Base-by-base conservation (phyloP, 2,113 vertebrate genomes). In the Xenus cinereus region DNA sequence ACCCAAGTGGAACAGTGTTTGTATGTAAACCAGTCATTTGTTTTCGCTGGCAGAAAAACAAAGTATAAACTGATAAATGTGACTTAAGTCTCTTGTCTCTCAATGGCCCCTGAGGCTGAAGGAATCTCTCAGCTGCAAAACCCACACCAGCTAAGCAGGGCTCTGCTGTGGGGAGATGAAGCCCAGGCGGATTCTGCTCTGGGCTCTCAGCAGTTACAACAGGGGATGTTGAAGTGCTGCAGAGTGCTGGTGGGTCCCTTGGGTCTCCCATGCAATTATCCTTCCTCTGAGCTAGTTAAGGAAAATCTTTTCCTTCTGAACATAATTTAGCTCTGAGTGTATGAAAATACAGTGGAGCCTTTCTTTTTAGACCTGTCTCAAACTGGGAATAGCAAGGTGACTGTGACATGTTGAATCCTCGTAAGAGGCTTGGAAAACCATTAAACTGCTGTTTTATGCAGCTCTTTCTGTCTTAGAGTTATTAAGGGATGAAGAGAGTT, bases 11-110 rank as follows among this genome's bases (percentile, higher is more conserved):
- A 89, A 63, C 54, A 43, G 17, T 48, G 19, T 45, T 90, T 67
- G 20, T 67, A 23, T 67, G n/a, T 67, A 74, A 90, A 73, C 22
- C 68, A 27, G 41, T 30, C 32, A 20, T 45, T 90, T 77, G 50
- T 81, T 84, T 84, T 93, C n/a, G 60, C n/a, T 77, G 76, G 56
- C 56, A 92, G 72, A 59, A 68, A 93, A 67, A 16, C 24, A 19
- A 77, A 84, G n/a, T 63, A 23, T 66, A 6, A 60, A 73, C 45
- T 54, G 72, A 68, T 56, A 79, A 62, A 50, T 14, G 50, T 37
- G 51, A 14, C 35, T 76, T 39, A 18, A 54, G 26, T 50, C 10
- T 51, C 8, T 5, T 56, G 32, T 71, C 10, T 79, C 17, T 56
- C 35, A 14, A 3, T 48, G 23, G 41, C 26, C 41, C 15, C 26